These are phyloP conservation scores for Lutjanus erythropterus DNA, from an alignment of 2,113 vertebrate genomes.

Conservation along the genomic window DNA sequence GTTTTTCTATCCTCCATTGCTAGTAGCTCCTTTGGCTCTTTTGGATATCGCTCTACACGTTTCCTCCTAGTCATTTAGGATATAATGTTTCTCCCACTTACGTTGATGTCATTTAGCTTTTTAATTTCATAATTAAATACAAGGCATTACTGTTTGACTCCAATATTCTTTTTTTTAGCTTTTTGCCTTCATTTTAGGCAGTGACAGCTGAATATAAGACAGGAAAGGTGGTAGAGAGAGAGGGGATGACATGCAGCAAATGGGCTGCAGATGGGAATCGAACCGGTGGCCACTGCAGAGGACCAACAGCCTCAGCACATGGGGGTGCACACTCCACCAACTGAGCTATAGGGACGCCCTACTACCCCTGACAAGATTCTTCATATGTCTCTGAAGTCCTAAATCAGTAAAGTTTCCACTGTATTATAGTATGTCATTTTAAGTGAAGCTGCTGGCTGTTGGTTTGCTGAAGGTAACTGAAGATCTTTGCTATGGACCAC, in stretches of 20 bases:
- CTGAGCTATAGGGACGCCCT: too few species aligned
- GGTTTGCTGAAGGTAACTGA: neutral
- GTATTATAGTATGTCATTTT: neutral
- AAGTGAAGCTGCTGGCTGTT: conserved; percentile 1
- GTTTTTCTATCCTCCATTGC: neutral
- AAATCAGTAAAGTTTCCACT: neutral
- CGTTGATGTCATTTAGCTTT: neutral
- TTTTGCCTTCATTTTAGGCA: too few species aligned
- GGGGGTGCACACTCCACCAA: too few species aligned
- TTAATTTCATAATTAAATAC: neutral
- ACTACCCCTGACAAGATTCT: too few species aligned
- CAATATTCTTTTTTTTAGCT: neutral
- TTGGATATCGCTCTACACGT: too few species aligned
- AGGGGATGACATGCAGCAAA: too few species aligned
- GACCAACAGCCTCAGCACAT: too few species aligned
- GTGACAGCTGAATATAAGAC: too few species aligned
- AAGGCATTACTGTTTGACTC: neutral
- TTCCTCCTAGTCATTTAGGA: too few species aligned
- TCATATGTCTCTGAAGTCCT: neutral
- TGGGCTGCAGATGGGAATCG: too few species aligned
- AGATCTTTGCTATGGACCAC: neutral
- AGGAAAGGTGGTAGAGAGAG: too few species aligned
- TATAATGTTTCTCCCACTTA: neutral
- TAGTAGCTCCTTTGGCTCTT: neutral
- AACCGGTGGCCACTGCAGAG: too few species aligned